Base-by-base conservation (phyloP, 2,888 invertebrate species). In the Tuta absoluta region DNA sequence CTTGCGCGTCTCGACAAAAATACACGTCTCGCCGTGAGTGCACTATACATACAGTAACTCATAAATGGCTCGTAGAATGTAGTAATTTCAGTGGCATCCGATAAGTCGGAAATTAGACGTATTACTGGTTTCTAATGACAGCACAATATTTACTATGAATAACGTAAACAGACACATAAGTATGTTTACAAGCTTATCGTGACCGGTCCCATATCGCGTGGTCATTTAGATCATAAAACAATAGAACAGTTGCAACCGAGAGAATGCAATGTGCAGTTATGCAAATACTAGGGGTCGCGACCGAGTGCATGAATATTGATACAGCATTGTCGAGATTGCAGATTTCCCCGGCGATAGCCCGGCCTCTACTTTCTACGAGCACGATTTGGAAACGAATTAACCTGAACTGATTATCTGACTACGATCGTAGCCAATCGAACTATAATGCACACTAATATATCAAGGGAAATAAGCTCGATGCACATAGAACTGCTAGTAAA, bases 191-290 rank as follows among this genome's bases (percentile, higher is more conserved):
- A 81, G 85, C 79, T 84, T 85, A 88, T 89, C 90, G 90, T 91
- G 90, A 90, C 88, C 79, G 77, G 80, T 79, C 79, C 83, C 79
- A 85, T 84, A 87, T 87, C 86, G 86, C 84, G 81, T 85, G 90
- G 89, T 91, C 90, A 91, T 89, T 90, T 89, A 86, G 91, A 89
- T 89, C 89, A 89, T 91, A 89, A 90, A 89, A 90, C 90, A 90
- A 91, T 91, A 89, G 89, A 87, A 88, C 89, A 86, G 89, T 87
- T 89, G 89, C 88, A 84, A 77, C 78, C 76, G 76, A 81, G 86
- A 81, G 85, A 89, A 89, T 87, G 89, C 85, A 86, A 82, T 84
- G 86, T 86, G 85, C 89, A 86, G 89, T 86, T 88, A 91, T 91
- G 91, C 89, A 89, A 91, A 91, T 91, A 85, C 82, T 79, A 72